A percentile compares a stretch with the other conserved stretches of the same genome.
These are phyloP conservation scores for Acrobasis suavella DNA, from an alignment of 2,888 invertebrate genomes.

Conservation along the genomic window DNA sequence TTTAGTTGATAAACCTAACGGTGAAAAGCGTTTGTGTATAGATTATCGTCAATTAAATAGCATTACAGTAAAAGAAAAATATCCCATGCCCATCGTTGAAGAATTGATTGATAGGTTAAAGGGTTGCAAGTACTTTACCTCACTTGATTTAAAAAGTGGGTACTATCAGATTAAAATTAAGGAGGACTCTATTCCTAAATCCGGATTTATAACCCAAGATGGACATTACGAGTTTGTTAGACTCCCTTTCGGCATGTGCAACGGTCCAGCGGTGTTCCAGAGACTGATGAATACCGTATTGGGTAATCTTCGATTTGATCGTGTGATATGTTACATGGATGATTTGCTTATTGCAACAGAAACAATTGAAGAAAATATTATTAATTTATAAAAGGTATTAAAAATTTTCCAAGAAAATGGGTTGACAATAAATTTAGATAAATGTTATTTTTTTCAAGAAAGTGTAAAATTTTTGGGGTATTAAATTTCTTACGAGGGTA, in stretches of 20 bases:
- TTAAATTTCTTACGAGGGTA: constrained; percentile 20
- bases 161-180: constrained; percentile 30
- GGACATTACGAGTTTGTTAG: constrained; percentile 30
- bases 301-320: constrained; percentile 21
- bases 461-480: constrained; percentile 27
- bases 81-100: constrained; percentile 49
- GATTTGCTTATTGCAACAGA: no score
- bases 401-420: constrained; percentile 25
- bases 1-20: constrained; percentile 25
- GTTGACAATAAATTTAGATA: constrained; percentile 28
- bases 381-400: constrained; percentile 25
- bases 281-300: constrained; percentile 34
- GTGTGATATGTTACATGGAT: constrained; percentile 37
- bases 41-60: constrained; percentile 26
- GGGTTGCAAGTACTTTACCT: constrained; percentile 26
- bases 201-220: constrained; percentile 31
- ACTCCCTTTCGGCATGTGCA: constrained; percentile 33
- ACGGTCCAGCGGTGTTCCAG: constrained; percentile 32
- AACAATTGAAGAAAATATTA: constrained; percentile 28
- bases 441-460: constrained; percentile 24
- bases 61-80: constrained; percentile 30
- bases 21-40: constrained; percentile 26
- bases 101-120: constrained; percentile 40
- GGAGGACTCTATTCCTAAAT: constrained; percentile 30
- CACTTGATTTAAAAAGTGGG: constrained; percentile 22